These are phyloP conservation scores for Dryadula phaetusa DNA, from an alignment of 2,888 invertebrate genomes.

Conservation along the genomic window DNA sequence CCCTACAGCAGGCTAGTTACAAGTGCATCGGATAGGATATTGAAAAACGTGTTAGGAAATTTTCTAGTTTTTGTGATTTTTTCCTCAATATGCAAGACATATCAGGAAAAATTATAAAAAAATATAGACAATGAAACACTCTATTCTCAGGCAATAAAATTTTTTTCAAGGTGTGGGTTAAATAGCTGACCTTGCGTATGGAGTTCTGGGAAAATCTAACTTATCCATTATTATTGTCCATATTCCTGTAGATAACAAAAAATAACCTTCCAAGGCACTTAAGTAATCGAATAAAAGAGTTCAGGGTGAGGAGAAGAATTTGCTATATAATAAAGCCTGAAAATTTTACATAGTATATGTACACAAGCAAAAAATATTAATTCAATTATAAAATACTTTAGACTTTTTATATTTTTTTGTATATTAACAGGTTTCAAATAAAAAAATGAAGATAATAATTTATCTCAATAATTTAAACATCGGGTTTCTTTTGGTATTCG, in stretches of 20 bases:
- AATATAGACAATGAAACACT: background rate
- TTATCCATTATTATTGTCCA: constrained; percentile 47
- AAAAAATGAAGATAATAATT: too few relatives aligned
- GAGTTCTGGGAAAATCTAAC: constrained; percentile 36
- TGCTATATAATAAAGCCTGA: constrained; percentile 27
- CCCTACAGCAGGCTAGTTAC: too few relatives aligned
- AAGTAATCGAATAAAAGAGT: constrained; percentile 57
- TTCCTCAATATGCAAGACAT: too few relatives aligned
- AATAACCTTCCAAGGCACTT: constrained; percentile 52
- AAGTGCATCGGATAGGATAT: too few relatives aligned
- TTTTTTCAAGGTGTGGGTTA: constrained; percentile 40
- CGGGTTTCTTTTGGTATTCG: too few relatives aligned
- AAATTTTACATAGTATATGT: constrained; percentile 28
- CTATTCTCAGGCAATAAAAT: background rate
- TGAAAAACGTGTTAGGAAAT: too few relatives aligned
- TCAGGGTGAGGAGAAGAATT: constrained; percentile 52
- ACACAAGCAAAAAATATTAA: background rate
- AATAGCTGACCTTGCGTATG: constrained; percentile 29
- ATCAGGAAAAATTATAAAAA: background rate
- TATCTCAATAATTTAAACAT: too few relatives aligned
- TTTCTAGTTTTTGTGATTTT: too few relatives aligned
- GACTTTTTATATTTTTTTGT: too few relatives aligned
- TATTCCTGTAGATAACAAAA: constrained; percentile 50
- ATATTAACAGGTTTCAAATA: too few relatives aligned
- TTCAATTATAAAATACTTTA: background rate